Base-by-base conservation (phyloP, 2,113 vertebrate genomes). In the Misgurnus mizolepis region DNA sequence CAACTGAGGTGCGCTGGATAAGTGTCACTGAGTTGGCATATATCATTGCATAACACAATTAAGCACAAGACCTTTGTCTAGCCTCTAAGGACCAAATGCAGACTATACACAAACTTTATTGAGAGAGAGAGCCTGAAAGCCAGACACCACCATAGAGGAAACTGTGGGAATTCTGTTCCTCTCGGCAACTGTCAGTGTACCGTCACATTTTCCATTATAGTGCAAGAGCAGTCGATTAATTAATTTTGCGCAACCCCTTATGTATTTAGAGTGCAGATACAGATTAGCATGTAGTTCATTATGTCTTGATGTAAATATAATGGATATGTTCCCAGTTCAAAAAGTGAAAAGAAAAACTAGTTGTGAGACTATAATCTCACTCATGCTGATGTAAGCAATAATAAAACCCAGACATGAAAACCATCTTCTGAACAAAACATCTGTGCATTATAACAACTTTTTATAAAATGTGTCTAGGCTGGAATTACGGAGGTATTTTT, bases 251-350 rank as follows among this genome's bases (percentile, higher is more conserved):
- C 62, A 81, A 76, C 76, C 72, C 72, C 72, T 62, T 11, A 69
- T 67, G 73, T 77, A 77, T 66, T 73, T 15, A 12, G 64, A 65
- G 61, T 41, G 40, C 64, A 64, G 78, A 67, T 55, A 50, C 73
- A 72, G 73, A 77, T 60, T 76, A 55, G 69, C 72, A 58, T n/a
- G 15, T 18, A 49, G 45, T 15, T 50, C 11, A 79, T 80, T 65
- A 80, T 66, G 76, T 83, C 49, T 80, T 53, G 5, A 45, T 39
- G 68, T 82, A 82, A 69, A 49, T 84, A 81, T 41, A 10, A 65
- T 11, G 71, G 49, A 79, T 79, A 79, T 81, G 50, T 74, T 82
- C 50, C 56, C 50, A 69, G 41, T 15, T 7, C 64, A 70, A 55
- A 41, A 43, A 85, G 55, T 12, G 41, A 60, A 64, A 10, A 77